A percentile compares a stretch with the other conserved stretches of the same genome.
These are phyloP conservation scores for Drosophila parthenogenetica DNA, from an alignment of 2,888 invertebrate genomes.

Conservation along the genomic window DNA sequence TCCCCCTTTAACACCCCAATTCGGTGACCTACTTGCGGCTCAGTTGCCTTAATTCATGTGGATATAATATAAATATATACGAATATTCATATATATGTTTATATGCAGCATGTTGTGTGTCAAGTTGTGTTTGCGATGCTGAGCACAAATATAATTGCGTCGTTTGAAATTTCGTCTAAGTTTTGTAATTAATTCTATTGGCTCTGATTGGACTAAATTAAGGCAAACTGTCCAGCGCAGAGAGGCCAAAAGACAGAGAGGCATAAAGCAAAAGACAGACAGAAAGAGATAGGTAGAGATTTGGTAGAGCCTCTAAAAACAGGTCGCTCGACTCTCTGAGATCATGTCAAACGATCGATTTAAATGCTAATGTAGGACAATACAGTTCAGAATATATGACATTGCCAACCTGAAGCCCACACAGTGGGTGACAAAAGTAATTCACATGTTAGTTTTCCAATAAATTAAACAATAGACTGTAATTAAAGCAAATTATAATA, in stretches of 20 bases:
- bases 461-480: background rate
- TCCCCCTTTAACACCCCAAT: slow-evolving; percentile 24
- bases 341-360: slow-evolving; percentile 40
- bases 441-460: background rate
- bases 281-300: background rate
- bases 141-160: slow-evolving; percentile 67
- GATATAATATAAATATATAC: slow-evolving; percentile 31
- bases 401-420: slow-evolving; percentile 12
- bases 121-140: slow-evolving; percentile 58
- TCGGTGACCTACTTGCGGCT: slow-evolving; percentile 63
- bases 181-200: slow-evolving; percentile 75
- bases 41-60: slow-evolving; percentile 36
- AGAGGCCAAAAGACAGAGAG: background rate
- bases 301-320: background rate
- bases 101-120: slow-evolving; percentile 27
- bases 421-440: slow-evolving; percentile 11
- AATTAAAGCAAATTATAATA: background rate
- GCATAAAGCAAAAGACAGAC: background rate
- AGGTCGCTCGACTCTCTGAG: slow-evolving; percentile 4
- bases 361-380: slow-evolving; percentile 44
- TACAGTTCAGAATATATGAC: slow-evolving; percentile 11
- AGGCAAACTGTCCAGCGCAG: slow-evolving; percentile 36
- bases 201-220: slow-evolving; percentile 76
- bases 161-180: slow-evolving; percentile 48
- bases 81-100: background rate